Percentiles rank a stretch among this genome's conserved stretches.
These are phyloP conservation scores for Trichopoda pennipes DNA, from an alignment of 2,888 invertebrate genomes.

Conservation along the genomic window DNA sequence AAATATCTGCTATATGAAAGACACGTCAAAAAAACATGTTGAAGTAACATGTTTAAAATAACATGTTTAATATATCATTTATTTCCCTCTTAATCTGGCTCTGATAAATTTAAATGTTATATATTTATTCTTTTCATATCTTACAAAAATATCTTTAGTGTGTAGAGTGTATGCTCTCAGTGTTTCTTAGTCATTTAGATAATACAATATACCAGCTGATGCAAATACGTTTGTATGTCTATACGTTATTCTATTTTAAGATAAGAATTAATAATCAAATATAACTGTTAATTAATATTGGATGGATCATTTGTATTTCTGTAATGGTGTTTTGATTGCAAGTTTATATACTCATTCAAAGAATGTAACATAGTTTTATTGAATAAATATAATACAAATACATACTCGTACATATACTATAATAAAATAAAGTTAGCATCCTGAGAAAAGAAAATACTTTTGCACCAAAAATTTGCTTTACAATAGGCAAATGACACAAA, in stretches of 20 bases:
- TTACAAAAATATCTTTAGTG: slow-evolving; percentile 53
- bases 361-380: slow-evolving; percentile 32
- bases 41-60: too few species aligned
- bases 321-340: slow-evolving; percentile 62
- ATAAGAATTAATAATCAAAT: slow-evolving; percentile 25
- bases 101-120: slow-evolving; percentile 44
- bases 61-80: too few species aligned
- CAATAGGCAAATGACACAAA: slow-evolving; percentile 3
- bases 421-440: background rate
- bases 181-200: slow-evolving; percentile 61
- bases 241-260: slow-evolving; percentile 38
- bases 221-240: slow-evolving; percentile 68
- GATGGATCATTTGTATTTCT: slow-evolving; percentile 53
- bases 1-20: background rate
- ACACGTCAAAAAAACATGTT: too few species aligned
- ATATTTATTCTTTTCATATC: slow-evolving; percentile 1
- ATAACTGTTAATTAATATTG: slow-evolving; percentile 42
- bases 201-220: slow-evolving; percentile 67
- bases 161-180: slow-evolving; percentile 65
- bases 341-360: slow-evolving; percentile 24
- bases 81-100: background rate
- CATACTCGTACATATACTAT: background rate
- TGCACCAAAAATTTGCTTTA: slow-evolving; percentile 46
- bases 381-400: background rate
- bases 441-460: slow-evolving; percentile 18